Percentiles rank a stretch among this genome's conserved stretches.
Conservation (phyloP, 1,140 invertebrate genomes). For the Zaprionus tsacasi region DNA sequence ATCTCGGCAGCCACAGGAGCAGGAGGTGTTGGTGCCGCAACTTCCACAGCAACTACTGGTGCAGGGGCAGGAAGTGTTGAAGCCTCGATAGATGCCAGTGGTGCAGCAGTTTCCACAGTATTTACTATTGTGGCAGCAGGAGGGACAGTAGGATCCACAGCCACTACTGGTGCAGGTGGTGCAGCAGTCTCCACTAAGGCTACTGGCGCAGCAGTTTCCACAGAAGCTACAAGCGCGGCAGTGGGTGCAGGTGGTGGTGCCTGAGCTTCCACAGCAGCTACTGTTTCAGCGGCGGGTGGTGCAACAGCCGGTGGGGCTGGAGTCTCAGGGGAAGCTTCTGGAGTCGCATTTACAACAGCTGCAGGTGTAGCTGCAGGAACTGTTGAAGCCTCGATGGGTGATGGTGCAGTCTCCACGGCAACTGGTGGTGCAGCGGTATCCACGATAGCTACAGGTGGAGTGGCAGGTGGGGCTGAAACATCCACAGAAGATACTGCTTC, state of each 20-base stretch:
- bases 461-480: neutral
- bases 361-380: too few species aligned
- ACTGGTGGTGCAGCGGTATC: neutral
- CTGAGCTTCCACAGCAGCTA: neutral
- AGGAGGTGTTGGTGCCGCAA: neutral
- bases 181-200: neutral
- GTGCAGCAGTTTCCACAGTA: neutral
- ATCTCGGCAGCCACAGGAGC: neutral
- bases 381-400: neutral
- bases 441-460: neutral
- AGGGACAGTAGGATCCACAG: neutral
- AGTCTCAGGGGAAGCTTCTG: neutral
- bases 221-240: too few species aligned
- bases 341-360: neutral
- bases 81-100: neutral
- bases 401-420: neutral
- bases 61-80: too few species aligned
- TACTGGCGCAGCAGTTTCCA: neutral
- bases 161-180: neutral
- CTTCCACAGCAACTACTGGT: neutral
- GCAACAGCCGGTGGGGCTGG: neutral
- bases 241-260: too few species aligned
- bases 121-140: neutral
- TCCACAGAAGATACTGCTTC: neutral
- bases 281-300: neutral